phyloP scores from a whole-genome alignment of 2,113 vertebrate genomes.

The Arvicanthis niloticus region DNA sequence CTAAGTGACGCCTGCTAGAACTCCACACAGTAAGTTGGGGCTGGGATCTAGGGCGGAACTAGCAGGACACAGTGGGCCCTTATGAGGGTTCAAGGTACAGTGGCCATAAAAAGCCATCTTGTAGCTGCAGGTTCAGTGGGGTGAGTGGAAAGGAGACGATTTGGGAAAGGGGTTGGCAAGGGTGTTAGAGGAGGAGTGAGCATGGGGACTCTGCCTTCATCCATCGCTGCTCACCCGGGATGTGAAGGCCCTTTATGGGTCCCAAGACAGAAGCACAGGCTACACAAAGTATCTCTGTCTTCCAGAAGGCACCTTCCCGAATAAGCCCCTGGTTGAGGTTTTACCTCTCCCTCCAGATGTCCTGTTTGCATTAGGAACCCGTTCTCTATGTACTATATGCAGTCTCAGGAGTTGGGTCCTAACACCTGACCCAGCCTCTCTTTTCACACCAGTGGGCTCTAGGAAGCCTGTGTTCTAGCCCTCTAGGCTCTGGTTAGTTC shows the following conservation, averaged over 20 bases:
- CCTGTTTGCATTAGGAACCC: neutral
- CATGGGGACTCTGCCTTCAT: too few relatives aligned
- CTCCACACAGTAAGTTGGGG: neutral
- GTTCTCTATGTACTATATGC: neutral
- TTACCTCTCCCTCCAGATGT: neutral
- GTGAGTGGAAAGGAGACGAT: neutral
- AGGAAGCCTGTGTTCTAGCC: neutral
- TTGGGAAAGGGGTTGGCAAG: neutral
- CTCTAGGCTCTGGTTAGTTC: neutral
- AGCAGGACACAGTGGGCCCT: neutral
- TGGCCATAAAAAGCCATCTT: neutral
- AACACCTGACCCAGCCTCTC: neutral
- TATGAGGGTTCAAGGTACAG: neutral
- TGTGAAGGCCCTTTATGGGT: neutral
- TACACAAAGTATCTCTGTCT: too few relatives aligned
- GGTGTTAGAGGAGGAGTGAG: neutral
- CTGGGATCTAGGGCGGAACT: conserved; percentile 37
- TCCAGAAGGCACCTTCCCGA: neutral
- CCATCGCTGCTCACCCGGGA: neutral
- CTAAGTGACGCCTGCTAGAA: conserved; percentile 57
- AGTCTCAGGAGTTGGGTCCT: neutral
- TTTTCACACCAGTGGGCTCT: neutral
- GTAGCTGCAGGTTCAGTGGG: neutral
- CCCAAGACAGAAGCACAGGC: too few relatives aligned
- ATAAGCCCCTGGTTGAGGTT: neutral